phyloP scores from a whole-genome alignment of 1,140 invertebrate species.

The Conus betulinus region DNA sequence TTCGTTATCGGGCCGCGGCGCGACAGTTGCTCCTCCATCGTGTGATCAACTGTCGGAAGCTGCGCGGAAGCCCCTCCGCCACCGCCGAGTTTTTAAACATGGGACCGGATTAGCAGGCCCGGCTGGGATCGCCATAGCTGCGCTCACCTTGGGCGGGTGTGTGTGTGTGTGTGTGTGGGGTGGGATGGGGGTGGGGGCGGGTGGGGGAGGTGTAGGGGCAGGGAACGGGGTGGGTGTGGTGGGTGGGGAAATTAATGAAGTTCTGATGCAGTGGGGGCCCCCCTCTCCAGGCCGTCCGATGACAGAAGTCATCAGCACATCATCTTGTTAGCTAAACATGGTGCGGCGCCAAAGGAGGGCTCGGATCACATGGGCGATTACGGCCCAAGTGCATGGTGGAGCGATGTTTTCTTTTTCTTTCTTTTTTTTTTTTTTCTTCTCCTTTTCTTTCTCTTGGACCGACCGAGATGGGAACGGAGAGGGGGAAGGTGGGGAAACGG shows the following conservation, averaged over 20 bases:
- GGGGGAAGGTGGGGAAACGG: too few species aligned
- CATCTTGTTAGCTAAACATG: constrained; percentile 27
- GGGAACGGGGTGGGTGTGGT: background rate
- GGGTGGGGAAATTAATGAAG: constrained; percentile 23
- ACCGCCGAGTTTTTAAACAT: constrained; percentile 3
- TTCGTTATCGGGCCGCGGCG: background rate
- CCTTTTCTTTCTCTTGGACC: too few species aligned
- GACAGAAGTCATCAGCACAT: constrained; percentile 32
- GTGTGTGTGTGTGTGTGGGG: background rate
- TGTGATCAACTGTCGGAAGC: background rate
- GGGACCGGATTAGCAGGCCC: background rate
- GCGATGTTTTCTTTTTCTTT: too few species aligned
- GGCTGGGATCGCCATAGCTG: too few species aligned
- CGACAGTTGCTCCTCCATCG: background rate
- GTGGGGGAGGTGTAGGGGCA: background rate
- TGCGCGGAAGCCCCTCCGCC: background rate
- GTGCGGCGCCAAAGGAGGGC: background rate
- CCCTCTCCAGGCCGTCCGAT: background rate
- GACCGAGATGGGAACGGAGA: too few species aligned
- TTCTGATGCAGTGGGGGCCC: constrained; percentile 29
- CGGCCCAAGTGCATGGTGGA: background rate
- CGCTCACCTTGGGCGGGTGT: background rate
- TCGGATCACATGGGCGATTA: background rate
- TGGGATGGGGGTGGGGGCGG: background rate
- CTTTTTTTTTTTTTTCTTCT: too few species aligned